phyloP scores from a whole-genome alignment of 2,797 vertebrate species.

The Cryptoblepharus egeriae region DNA sequence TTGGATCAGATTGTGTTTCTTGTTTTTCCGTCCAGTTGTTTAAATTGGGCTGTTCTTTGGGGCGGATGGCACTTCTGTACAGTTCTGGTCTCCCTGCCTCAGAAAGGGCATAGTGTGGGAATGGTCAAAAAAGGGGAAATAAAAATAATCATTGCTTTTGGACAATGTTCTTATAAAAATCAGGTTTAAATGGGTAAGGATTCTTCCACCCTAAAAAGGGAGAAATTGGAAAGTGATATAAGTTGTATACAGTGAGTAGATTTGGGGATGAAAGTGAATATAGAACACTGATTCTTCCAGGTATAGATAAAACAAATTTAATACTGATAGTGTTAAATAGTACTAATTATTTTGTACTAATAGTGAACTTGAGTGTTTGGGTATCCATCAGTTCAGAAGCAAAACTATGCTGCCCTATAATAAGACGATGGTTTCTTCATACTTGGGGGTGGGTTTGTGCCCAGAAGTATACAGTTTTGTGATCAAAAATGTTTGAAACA shows the following conservation, averaged over 20 bases:
- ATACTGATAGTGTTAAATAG: too few species aligned
- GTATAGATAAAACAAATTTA: background rate
- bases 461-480: too few species aligned
- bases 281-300: background rate
- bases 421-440: too few species aligned
- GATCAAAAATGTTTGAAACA: too few species aligned
- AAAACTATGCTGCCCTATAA: too few species aligned
- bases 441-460: too few species aligned
- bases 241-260: background rate
- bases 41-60: background rate
- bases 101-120: background rate
- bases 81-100: background rate
- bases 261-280: background rate
- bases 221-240: background rate
- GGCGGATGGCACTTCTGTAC: background rate
- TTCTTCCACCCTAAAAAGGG: background rate
- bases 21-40: background rate
- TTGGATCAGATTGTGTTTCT: background rate
- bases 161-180: background rate
- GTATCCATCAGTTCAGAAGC: background rate
- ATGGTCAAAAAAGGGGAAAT: background rate
- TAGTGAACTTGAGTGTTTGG: background rate
- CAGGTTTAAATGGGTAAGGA: background rate
- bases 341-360: too few species aligned
- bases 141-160: background rate